Evolutionary conservation across 1,140 invertebrate species (phyloP).

Genomic region (Acyrthosiphon pisum): DNA sequence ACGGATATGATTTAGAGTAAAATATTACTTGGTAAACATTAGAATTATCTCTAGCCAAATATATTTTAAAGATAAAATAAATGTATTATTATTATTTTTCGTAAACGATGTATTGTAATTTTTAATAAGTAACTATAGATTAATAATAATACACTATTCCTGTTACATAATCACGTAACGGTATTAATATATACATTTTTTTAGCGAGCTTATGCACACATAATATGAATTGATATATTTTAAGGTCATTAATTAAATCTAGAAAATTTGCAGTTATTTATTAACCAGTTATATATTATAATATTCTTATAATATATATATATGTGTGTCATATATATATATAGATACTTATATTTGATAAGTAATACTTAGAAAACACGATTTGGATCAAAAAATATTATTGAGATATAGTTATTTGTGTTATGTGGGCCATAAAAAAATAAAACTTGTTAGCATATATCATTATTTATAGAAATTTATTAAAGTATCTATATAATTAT

Average conservation of each 20-base stretch:
- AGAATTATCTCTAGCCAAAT: slow-evolving; percentile 17
- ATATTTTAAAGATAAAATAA: neutral
- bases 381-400: neutral
- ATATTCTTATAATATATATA: neutral
- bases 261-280: neutral
- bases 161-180: neutral
- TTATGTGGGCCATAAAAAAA: neutral
- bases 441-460: neutral
- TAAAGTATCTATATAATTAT: neutral
- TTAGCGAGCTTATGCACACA: neutral
- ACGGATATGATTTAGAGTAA: slow-evolving; percentile 31
- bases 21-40: neutral
- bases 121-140: neutral
- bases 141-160: neutral
- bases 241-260: slow-evolving; percentile 15
- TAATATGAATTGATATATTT: neutral
- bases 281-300: neutral
- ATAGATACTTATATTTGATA: neutral
- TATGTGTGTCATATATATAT: neutral
- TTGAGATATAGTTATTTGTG: neutral
- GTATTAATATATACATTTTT: neutral
- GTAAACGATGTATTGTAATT: neutral
- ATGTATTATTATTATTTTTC: neutral
- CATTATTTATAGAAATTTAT: neutral
- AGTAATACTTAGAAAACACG: neutral